Base-by-base conservation (phyloP, 2,113 vertebrate genomes). In the Perca flavescens region DNA sequence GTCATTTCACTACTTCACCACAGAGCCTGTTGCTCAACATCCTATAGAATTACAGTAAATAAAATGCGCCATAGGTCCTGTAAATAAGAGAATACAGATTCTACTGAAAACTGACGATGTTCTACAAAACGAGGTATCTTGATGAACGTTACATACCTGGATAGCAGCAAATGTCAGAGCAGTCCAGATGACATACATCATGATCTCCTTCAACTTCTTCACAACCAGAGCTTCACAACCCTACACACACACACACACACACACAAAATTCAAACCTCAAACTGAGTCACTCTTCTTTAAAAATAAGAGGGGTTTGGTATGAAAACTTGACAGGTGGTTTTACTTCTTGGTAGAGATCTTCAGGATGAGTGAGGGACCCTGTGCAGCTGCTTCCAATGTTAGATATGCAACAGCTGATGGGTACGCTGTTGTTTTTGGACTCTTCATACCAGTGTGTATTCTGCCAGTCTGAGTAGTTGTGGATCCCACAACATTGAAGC, bases 101-200 rank as follows among this genome's bases (percentile, higher is more conserved):
- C 11, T 53, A n/a, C 66, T 9, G 17, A n/a, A n/a, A 53, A 14
- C 28, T 7, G 12, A 21, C 8, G 1, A 76, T 57, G 52, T 64
- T 34, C 16, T 15, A 16, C 11, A 9, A 73, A 61, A 63, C 14
- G 6, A 54, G 3, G 0, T 12, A 47, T 50, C 11, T 58, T 66
- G 3, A 31, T 36, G 17, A 3, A 49, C 36, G 74, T 90, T 92
- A 78, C 83, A 69, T 93, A 99, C 98, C 97, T 99, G 98, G 89
- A 99, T 97, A 56, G 95, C 95, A 85, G 98, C 97, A 91, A 99
- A 99, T 2, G 96, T 97, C 92, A 99, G 83, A 0, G 97, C 97
- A 43, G 97, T 97, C 96, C 97, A 98, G 93, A 99, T 98, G 69
- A 99, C 97, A 43, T 97, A 98, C 97, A 99, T 99, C 97, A 99